Conservation (phyloP, 2,797 vertebrate species). For the Buceros bicornis region DNA sequence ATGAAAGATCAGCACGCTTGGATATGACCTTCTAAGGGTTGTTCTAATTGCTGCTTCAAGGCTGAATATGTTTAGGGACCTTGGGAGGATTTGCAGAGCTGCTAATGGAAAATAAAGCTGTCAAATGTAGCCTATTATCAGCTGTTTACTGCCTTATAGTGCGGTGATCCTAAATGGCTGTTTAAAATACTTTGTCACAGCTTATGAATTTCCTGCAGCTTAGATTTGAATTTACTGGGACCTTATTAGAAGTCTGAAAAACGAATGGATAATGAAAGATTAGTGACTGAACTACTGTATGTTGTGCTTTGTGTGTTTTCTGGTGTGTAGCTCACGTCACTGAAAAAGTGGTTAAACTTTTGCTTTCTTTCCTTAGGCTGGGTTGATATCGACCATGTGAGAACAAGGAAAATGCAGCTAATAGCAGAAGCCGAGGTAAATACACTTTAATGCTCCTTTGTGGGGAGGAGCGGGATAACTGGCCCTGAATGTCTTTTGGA, state of each 20-base stretch:
- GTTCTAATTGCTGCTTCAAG: conserved; percentile 57
- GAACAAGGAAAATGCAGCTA: conserved; percentile 81
- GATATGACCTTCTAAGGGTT: conserved; percentile 17
- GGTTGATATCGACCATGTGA: conserved; percentile 75
- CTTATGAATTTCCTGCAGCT: neutral
- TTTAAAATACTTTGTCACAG: neutral
- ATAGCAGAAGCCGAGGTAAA: conserved; percentile 84
- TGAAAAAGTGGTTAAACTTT: conserved; percentile 1
- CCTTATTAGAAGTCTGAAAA: neutral
- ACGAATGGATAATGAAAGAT: neutral
- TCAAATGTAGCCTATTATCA: neutral
- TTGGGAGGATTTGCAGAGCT: conserved; percentile 50
- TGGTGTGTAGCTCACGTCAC: neutral
- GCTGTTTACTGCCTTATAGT: neutral
- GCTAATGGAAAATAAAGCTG: neutral
- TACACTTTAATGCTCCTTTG: neutral
- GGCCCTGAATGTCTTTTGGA: neutral
- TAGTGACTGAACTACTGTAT: neutral
- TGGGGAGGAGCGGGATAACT: neutral
- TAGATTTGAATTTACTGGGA: neutral
- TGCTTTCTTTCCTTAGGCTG: conserved; percentile 71
- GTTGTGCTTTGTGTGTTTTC: neutral
- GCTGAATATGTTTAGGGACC: conserved; percentile 54
- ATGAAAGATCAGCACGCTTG: neutral
- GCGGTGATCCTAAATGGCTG: neutral